A percentile compares a stretch with the other conserved stretches of the same genome.
Evolutionary conservation across 2,113 vertebrate species (phyloP).

Genomic region (Eonycteris spelaea): DNA sequence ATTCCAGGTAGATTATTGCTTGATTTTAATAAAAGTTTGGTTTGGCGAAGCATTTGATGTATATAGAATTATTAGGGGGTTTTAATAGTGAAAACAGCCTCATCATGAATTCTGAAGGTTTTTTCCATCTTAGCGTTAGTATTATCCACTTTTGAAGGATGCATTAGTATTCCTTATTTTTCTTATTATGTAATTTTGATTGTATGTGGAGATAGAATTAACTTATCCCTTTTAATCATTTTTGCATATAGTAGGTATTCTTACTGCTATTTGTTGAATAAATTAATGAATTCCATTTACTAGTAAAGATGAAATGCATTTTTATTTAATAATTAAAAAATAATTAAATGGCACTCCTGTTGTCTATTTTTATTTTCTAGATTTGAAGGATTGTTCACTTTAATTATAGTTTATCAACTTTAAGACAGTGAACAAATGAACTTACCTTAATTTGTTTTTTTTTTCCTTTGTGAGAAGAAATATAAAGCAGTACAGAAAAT

Average conservation of each 20-base stretch:
- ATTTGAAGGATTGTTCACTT: background rate
- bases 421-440: background rate
- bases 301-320: background rate
- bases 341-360: background rate
- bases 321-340: background rate
- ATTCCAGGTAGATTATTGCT: background rate
- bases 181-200: background rate
- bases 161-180: background rate
- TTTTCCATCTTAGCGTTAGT: background rate
- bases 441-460: background rate
- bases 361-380: background rate
- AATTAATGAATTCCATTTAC: background rate
- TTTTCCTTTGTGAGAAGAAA: constrained; percentile 32
- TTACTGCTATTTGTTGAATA: background rate
- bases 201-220: background rate
- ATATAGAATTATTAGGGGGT: background rate
- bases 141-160: background rate
- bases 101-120: background rate
- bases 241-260: background rate
- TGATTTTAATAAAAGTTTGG: constrained; percentile 1
- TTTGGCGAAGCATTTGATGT: background rate
- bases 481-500: background rate
- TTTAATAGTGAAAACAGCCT: constrained; percentile 1
- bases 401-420: background rate
- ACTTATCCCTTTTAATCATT: background rate